These are phyloP conservation scores for Hylaea fasciaria DNA, from an alignment of 2,888 invertebrate species.

Conservation along the genomic window DNA sequence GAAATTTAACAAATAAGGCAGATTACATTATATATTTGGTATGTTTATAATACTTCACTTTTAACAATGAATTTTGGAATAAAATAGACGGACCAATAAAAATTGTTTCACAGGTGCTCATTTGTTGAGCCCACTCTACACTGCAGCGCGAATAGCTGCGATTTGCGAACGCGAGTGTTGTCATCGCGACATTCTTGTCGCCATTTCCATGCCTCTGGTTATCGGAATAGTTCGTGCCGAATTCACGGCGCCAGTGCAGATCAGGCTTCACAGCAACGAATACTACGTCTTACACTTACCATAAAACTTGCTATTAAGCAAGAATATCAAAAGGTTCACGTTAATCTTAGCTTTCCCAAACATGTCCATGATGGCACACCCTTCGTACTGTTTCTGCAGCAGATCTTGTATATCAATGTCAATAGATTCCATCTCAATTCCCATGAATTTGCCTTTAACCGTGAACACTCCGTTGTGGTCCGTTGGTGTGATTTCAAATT, in stretches of 20 bases:
- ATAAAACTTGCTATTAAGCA: constrained; percentile 91
- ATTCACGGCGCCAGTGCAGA: no score
- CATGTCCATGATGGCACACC: constrained; percentile 90
- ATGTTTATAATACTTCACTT: constrained; percentile 56
- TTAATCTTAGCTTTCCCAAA: constrained; percentile 92
- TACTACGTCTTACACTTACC: constrained; percentile 72
- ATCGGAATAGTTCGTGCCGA: no score
- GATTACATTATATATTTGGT: constrained; percentile 58
- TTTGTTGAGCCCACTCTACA: background rate
- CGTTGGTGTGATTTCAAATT: constrained; percentile 89
- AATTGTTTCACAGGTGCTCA: constrained; percentile 17
- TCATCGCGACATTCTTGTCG: no score
- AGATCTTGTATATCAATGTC: constrained; percentile 89
- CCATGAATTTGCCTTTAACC: constrained; percentile 90
- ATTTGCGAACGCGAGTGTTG: no score
- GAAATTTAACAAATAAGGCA: constrained; percentile 26
- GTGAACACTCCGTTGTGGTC: constrained; percentile 88
- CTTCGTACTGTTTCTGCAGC: constrained; percentile 90
- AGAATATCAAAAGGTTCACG: constrained; percentile 89
- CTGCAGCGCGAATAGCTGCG: no score
- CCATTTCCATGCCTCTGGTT: no score
- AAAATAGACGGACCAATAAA: constrained; percentile 40
- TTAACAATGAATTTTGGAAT: constrained; percentile 34
- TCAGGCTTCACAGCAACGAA: background rate
- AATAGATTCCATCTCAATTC: constrained; percentile 89